phyloP scores from a whole-genome alignment of 2,888 invertebrate species.

The Cantharis flavilabris region DNA sequence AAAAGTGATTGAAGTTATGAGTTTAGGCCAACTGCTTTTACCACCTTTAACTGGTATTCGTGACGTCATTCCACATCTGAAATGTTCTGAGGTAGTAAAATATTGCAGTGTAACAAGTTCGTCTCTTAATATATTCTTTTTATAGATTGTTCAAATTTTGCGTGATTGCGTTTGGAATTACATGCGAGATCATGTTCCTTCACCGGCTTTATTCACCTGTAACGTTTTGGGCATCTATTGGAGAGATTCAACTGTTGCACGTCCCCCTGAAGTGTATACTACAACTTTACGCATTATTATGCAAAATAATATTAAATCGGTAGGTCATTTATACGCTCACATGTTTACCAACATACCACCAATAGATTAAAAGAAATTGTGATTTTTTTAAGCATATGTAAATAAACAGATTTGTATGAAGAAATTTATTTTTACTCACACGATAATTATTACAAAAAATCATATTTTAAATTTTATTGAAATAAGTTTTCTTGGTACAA shows the following conservation, averaged over 20 bases:
- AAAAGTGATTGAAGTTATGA: slow-evolving; percentile 77
- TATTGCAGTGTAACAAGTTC: background rate
- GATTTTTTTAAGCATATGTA: background rate
- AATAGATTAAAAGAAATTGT: slow-evolving; percentile 4
- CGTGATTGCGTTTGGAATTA: slow-evolving; percentile 90
- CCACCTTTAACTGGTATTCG: slow-evolving; percentile 79
- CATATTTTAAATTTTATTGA: background rate
- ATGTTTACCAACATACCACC: slow-evolving; percentile 63
- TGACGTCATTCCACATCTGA: slow-evolving; percentile 74
- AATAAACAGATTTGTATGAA: no score
- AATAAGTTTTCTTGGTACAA: slow-evolving; percentile 33
- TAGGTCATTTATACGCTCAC: slow-evolving; percentile 77
- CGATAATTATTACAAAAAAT: background rate
- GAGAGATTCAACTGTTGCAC: slow-evolving; percentile 74
- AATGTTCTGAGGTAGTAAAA: slow-evolving; percentile 67
- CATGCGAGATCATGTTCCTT: slow-evolving; percentile 85
- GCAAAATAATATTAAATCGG: slow-evolving; percentile 75
- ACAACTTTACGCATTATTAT: slow-evolving; percentile 79
- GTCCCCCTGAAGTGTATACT: slow-evolving; percentile 75
- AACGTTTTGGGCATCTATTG: slow-evolving; percentile 73
- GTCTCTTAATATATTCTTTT: background rate
- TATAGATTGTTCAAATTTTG: slow-evolving; percentile 75
- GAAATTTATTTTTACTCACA: no score
- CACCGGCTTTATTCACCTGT: slow-evolving; percentile 76
- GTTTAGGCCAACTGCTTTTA: slow-evolving; percentile 83